Percentiles rank a stretch among this genome's conserved stretches.
Conservation (phyloP, 2,888 invertebrate genomes). For the Synergus gifuensis region DNA sequence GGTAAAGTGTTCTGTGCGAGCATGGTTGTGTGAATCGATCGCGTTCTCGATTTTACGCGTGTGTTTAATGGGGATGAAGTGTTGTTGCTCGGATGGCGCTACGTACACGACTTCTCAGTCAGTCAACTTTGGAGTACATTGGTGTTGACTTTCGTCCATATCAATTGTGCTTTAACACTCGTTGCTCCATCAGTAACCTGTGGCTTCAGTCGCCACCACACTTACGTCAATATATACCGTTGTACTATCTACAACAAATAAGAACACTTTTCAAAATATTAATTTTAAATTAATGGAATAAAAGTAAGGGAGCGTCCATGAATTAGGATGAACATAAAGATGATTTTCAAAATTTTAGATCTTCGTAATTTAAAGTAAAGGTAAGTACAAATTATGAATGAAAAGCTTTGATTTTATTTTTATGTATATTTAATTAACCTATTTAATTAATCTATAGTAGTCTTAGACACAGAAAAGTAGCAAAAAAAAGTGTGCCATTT, state of each 20-base stretch:
- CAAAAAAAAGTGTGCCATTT: too few relatives aligned
- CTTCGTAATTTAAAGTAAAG: too few relatives aligned
- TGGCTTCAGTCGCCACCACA: slow-evolving; percentile 44
- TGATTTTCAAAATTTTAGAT: too few relatives aligned
- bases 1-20: slow-evolving; percentile 62
- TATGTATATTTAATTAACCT: too few relatives aligned
- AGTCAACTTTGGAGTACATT: slow-evolving; percentile 62
- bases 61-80: slow-evolving; percentile 41
- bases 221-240: slow-evolving; percentile 75
- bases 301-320: too few relatives aligned
- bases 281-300: too few relatives aligned
- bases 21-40: slow-evolving; percentile 52
- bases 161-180: slow-evolving; percentile 40
- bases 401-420: too few relatives aligned
- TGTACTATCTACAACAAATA: slow-evolving; percentile 70
- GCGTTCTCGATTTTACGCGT: slow-evolving; percentile 53
- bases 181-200: slow-evolving; percentile 42
- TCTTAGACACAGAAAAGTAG: too few relatives aligned
- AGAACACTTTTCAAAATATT: neutral
- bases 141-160: slow-evolving; percentile 65
- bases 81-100: slow-evolving; percentile 37
- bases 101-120: slow-evolving; percentile 33
- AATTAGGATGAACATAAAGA: too few relatives aligned
- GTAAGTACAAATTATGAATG: too few relatives aligned
- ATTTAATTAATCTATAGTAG: too few relatives aligned